Conservation (phyloP, 2,113 vertebrate species). For the Arenaria interpres region DNA sequence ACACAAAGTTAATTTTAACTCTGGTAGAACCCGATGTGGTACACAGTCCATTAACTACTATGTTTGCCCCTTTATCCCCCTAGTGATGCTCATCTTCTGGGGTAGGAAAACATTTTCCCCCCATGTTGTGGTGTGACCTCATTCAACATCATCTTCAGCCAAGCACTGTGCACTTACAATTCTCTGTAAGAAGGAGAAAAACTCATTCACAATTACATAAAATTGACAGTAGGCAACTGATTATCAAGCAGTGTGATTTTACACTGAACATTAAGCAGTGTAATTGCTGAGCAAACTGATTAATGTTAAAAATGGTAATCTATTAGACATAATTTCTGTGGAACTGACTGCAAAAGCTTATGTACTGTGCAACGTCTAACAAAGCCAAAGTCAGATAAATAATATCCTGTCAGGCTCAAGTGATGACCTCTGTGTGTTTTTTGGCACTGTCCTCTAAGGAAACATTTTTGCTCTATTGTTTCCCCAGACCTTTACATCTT, state of each 20-base stretch:
- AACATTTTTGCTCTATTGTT: neutral
- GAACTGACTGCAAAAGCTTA: neutral
- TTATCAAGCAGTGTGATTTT: conserved; percentile 41
- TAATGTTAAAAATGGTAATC: neutral
- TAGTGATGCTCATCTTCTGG: conserved; percentile 74
- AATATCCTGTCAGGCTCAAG: neutral
- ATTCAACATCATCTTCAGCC: conserved; percentile 91
- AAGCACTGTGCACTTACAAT: conserved; percentile 85
- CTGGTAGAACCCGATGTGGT: conserved; percentile 75
- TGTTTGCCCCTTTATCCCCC: conserved; percentile 66
- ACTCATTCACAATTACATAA: conserved; percentile 57
- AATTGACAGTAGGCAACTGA: conserved; percentile 39
- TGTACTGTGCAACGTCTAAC: neutral
- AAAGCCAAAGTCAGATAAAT: neutral
- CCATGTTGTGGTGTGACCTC: conserved; percentile 70
- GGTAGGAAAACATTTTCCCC: conserved; percentile 60
- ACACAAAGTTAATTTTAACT: conserved; percentile 76
- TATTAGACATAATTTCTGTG: neutral
- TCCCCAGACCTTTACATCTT: neutral
- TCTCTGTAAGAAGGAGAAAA: conserved; percentile 80
- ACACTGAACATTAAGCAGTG: conserved; percentile 35
- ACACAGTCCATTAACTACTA: conserved; percentile 70
- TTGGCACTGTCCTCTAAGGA: neutral
- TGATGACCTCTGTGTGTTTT: neutral
- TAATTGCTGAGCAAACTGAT: neutral